phyloP scores from a whole-genome alignment of 2,797 vertebrate species.

The Manis pentadactyla region DNA sequence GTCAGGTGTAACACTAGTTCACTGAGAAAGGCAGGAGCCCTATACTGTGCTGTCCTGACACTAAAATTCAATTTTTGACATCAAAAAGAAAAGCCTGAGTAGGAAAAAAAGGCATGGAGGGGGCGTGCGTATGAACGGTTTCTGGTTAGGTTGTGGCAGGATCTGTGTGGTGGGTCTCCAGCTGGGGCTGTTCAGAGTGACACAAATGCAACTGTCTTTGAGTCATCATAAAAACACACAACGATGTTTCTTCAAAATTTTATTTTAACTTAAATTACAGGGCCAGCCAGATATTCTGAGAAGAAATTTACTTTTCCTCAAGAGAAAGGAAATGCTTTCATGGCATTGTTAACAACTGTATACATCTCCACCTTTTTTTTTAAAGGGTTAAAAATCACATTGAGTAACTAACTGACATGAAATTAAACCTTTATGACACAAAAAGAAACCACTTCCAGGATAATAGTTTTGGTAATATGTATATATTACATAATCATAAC shows the following conservation, averaged over 20 bases:
- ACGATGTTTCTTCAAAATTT: slow-evolving; percentile 90
- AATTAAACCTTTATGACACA: slow-evolving; percentile 83
- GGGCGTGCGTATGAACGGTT: not conserved
- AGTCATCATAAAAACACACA: slow-evolving; percentile 72
- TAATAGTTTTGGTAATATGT: slow-evolving; percentile 83
- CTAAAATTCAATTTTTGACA: no score
- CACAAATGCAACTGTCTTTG: not conserved
- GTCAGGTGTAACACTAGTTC: fast-evolving
- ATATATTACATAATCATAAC: slow-evolving; percentile 84
- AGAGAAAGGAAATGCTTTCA: slow-evolving; percentile 85
- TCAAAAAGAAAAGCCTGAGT: fast-evolving
- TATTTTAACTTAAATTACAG: slow-evolving; percentile 92
- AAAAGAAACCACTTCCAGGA: slow-evolving; percentile 85
- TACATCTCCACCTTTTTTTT: slow-evolving; percentile 81
- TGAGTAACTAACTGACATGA: slow-evolving; percentile 82
- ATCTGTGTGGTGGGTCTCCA: not conserved
- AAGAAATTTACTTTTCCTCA: slow-evolving; percentile 87
- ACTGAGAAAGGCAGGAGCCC: not conserved
- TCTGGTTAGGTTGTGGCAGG: not conserved
- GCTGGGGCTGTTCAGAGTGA: not conserved
- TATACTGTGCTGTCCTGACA: no score
- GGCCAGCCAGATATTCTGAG: slow-evolving; percentile 88
- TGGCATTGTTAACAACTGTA: slow-evolving; percentile 85
- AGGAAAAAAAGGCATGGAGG: not conserved
- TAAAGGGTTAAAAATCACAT: slow-evolving; percentile 79